phyloP scores from a whole-genome alignment of 2,888 invertebrate species.

The Tolmerus cingulatus region DNA sequence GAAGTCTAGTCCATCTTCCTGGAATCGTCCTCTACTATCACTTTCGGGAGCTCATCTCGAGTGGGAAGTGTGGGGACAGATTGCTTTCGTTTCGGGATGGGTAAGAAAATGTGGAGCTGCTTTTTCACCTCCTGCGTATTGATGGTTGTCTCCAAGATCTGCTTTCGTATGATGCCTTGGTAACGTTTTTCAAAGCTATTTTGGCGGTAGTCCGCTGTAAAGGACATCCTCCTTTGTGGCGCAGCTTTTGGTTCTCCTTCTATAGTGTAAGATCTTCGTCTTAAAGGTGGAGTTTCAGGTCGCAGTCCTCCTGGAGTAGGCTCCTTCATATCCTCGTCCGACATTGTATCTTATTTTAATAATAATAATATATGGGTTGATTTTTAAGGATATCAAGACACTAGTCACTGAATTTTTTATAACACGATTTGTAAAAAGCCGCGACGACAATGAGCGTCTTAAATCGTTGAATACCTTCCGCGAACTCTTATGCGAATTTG shows the following conservation, averaged over 20 bases:
- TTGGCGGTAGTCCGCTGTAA: constrained; percentile 52
- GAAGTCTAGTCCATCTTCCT: neutral
- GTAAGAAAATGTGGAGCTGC: constrained; percentile 78
- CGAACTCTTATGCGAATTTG: neutral
- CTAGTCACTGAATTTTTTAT: neutral
- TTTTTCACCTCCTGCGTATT: constrained; percentile 66
- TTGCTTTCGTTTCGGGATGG: constrained; percentile 54
- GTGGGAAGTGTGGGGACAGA: neutral
- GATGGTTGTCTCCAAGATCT: constrained; percentile 61
- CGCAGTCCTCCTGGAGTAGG: neutral
- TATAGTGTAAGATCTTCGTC: neutral
- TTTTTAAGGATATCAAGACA: neutral
- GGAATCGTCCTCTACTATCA: neutral
- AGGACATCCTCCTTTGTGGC: neutral
- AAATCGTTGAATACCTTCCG: neutral
- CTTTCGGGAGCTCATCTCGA: neutral
- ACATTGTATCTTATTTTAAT: neutral
- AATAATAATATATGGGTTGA: no score
- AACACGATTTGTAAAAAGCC: neutral
- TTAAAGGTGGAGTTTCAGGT: neutral
- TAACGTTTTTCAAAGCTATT: constrained; percentile 62
- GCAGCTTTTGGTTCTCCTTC: neutral
- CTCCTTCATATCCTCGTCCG: neutral
- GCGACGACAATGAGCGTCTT: neutral
- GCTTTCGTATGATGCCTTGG: constrained; percentile 59